Base-by-base conservation (phyloP, 2,888 invertebrate species). In the Capitulum mitella region DNA sequence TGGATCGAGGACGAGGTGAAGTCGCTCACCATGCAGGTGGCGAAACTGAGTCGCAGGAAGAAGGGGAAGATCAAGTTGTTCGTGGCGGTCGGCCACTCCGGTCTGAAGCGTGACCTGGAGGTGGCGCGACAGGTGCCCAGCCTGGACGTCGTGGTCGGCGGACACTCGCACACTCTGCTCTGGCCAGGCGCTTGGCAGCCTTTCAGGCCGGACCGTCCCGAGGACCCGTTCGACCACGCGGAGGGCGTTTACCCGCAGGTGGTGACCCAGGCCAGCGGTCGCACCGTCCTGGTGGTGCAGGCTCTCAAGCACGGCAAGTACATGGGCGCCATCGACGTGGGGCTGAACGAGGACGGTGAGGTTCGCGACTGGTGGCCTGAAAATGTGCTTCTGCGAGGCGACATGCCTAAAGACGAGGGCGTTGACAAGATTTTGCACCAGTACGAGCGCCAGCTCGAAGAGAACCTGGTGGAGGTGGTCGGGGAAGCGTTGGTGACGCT, bases 331-430 rank as follows among this genome's bases (percentile, higher is more conserved):
- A 61, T 61, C 61, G 61, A 61, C 61, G 14, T 61, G n/a, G 61
- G 61, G 0, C 14, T 61, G 14, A 61, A 61, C 61, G 61, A 1
- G 0, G 16, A 61, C 0, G 61, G 61, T 16, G 61, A 61, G 32
- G 61, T 61, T 32, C 61, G 61, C 32, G 61, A 61, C 61, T 61
- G 61, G 61, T 61, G 61, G 61, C 61, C 61, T 8, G 6, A 32
- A 32, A 32, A 16, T 16, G 3, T 1, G 6, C 32, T 61, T 5
- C 61, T 61, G n/a, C n/a, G 10, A 3, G 16, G 12, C 12, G 1
- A 8, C 10, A 3, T 32, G 8, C 12, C 2, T 0, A 12, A 16
- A 0, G 61, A 61, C 61, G 32, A 12, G 1, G 32, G 0, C 12
- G 61, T 32, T 14, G 32, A 1, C 32, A 61, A 32, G 16, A 3